These are phyloP conservation scores for Polylopha cassiicola DNA, from an alignment of 2,888 invertebrate genomes.

Conservation along the genomic window DNA sequence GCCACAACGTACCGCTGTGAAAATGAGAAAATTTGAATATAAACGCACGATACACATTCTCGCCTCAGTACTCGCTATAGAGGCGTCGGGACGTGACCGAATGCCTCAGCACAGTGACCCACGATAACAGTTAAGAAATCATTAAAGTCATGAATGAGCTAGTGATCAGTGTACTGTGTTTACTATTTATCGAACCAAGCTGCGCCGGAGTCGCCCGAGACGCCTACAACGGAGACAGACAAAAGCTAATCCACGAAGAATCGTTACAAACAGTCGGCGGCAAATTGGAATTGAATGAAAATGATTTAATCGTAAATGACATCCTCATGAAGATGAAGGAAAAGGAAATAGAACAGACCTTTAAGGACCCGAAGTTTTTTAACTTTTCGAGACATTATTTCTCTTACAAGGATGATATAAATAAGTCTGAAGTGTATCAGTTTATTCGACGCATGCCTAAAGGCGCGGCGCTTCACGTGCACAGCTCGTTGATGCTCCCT, in stretches of 20 bases:
- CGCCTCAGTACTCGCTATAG: conserved; percentile 15
- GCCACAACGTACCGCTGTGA: not conserved
- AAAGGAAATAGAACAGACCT: conserved; percentile 69
- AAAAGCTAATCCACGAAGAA: conserved; percentile 56
- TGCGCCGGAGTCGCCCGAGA: conserved; percentile 34
- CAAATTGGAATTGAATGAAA: conserved; percentile 54
- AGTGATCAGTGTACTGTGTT: conserved; percentile 29
- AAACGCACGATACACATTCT: conserved; percentile 9
- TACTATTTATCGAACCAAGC: conserved; percentile 26
- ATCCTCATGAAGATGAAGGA: conserved; percentile 77
- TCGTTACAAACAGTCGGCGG: conserved; percentile 66
- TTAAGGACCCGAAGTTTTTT: conserved; percentile 69
- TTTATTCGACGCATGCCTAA: conserved; percentile 84
- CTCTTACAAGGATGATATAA: conserved; percentile 74
- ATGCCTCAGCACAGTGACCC: conserved; percentile 17
- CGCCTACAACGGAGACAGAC: conserved; percentile 38
- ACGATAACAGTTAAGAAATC: conserved; percentile 14
- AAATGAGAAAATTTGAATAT: conserved; percentile 16
- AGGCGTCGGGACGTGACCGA: conserved; percentile 17
- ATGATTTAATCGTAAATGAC: conserved; percentile 73
- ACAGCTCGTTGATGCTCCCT: conserved; percentile 80
- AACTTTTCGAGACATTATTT: conserved; percentile 82
- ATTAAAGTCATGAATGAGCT: conserved; percentile 26
- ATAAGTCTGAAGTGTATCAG: conserved; percentile 80
- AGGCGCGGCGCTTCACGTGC: conserved; percentile 83